Base-by-base conservation (phyloP, 2,888 invertebrate genomes). In the Notodonta ziczac region DNA sequence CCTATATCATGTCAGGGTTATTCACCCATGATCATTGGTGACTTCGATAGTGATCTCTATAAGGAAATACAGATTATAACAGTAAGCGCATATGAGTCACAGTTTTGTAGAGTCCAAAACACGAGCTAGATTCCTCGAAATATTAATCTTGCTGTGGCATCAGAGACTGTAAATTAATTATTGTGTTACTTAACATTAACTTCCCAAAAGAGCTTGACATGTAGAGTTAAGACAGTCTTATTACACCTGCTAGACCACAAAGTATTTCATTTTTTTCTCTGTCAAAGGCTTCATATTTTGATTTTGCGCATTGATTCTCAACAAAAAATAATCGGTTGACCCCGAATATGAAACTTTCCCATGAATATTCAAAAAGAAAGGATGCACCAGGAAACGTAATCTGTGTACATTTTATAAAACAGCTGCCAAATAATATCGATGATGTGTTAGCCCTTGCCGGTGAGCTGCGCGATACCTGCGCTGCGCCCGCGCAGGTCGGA, bases 401-500 rank as follows among this genome's bases (percentile, higher is more conserved):
- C 78, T 82, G 76, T 77, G 65, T 74, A 73, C 65, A 72, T 66
- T 67, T 67, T 70, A 73, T 65, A 63, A 73, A 70, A 77, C 87
- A 89, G 84, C 87, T 88, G 88, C 80, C 77, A 75, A 80, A 83
- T 78, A 77, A 78, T 81, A 75, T 79, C 73, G 77, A 74, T 74
- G 78, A 84, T 83, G 82, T 78, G 76, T 69, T 44, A n/a, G 68
- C 79, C 82, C 77, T 79, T 77, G 74, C 76, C 78, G 78, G 81
- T 74, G 82, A 81, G 75, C 81, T 81, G 66, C 67, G 57, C 72
- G 81, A 83, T 89, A 88, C 88, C 88, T 77, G 81, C 81, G 78
- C 88, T 77, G 81, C 81, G 78, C 77, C 64, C 62, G 74, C 80
- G 74, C 81, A 83, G 86, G 84, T 87, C 89, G 91, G 90, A 90